Conservation (phyloP, 53 echinoderm and acorn worm genomes). For the Stichopus horrens region DNA sequence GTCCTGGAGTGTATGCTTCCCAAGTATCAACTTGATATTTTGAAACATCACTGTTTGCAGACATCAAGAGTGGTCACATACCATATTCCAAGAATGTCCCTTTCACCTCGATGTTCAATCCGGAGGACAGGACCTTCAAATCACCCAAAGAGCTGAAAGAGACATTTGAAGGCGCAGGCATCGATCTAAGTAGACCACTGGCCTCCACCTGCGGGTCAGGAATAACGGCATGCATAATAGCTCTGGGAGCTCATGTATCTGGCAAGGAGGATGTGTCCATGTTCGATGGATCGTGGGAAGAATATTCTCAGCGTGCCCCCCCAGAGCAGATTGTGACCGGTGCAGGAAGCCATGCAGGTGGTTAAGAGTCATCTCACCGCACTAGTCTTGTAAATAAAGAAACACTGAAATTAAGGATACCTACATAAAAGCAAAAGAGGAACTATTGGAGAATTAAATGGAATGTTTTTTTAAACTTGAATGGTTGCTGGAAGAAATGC, state of each 20-base stretch:
- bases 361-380: too few species aligned
- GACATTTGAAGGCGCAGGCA: conserved; percentile 63
- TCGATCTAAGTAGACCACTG: conserved; percentile 75
- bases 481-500: too few species aligned
- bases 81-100: conserved; percentile 72
- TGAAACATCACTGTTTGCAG: conserved; percentile 43
- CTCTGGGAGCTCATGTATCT: conserved; percentile 68
- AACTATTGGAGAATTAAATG: too few species aligned
- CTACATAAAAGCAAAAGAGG: too few species aligned
- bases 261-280: conserved; percentile 81
- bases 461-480: too few species aligned
- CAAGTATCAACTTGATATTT: too few species aligned
- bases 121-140: conserved; percentile 61
- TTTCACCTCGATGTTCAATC: conserved; percentile 57
- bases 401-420: too few species aligned
- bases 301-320: conserved; percentile 60
- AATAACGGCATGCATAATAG: conserved; percentile 77
- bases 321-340: conserved; percentile 59
- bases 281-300: conserved; percentile 93
- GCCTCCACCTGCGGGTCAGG: conserved; percentile 78
- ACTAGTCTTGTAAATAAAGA: too few species aligned
- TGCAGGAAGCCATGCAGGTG: not conserved
- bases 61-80: conserved; percentile 73
- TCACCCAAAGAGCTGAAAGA: conserved; percentile 59
- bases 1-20: not conserved